Evolutionary conservation across 1,140 invertebrate species (phyloP).

Genomic region (Drosophila pallidifrons): DNA sequence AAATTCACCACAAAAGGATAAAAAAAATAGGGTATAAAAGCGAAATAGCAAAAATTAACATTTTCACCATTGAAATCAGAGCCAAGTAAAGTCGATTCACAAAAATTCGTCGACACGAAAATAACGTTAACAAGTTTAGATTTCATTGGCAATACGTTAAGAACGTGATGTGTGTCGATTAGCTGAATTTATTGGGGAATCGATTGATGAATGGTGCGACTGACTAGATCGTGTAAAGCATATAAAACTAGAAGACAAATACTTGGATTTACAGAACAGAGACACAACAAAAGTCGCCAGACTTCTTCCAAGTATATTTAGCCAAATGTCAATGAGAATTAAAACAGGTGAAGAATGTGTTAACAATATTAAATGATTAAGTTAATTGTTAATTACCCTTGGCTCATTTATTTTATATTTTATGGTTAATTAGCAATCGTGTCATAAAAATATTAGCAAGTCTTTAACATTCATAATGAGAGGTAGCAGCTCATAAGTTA

Average conservation of each 20-base stretch:
- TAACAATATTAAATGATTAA: slow-evolving; percentile 12
- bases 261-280: background rate
- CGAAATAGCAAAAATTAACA: slow-evolving; percentile 2
- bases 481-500: too few species aligned
- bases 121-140: slow-evolving; percentile 48
- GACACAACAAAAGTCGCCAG: background rate
- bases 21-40: slow-evolving; percentile 5
- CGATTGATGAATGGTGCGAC: slow-evolving; percentile 45
- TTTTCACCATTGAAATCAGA: slow-evolving; percentile 22
- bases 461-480: too few species aligned
- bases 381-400: slow-evolving; percentile 26
- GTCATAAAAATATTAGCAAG: background rate
- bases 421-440: background rate
- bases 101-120: slow-evolving; percentile 11
- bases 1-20: slow-evolving; percentile 5
- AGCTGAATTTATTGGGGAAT: slow-evolving; percentile 51
- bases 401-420: background rate
- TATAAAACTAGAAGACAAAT: slow-evolving; percentile 22
- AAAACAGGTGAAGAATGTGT: slow-evolving; percentile 32
- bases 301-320: slow-evolving; percentile 8
- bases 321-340: slow-evolving; percentile 25
- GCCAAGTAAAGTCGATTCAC: slow-evolving; percentile 19
- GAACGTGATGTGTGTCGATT: slow-evolving; percentile 49
- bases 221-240: slow-evolving; percentile 32
- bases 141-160: slow-evolving; percentile 9